These are phyloP conservation scores for Cepaea hortensis DNA, from an alignment of 2,888 invertebrate species.

Conservation along the genomic window DNA sequence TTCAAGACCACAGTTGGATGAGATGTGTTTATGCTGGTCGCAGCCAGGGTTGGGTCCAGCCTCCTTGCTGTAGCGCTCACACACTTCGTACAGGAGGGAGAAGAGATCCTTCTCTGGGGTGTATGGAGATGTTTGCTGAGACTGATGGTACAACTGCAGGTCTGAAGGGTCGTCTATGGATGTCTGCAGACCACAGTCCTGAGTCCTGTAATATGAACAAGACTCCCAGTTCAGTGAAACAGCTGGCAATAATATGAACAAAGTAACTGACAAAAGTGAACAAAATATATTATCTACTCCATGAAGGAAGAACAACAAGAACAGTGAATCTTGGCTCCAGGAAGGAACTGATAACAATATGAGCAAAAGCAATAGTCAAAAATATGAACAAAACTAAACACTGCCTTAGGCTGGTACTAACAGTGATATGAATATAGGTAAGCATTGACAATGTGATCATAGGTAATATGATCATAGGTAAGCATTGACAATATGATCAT, in stretches of 20 bases:
- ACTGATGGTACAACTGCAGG: conserved; percentile 44
- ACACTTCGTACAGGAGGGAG: conserved; percentile 49
- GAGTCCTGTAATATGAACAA: conserved; percentile 52
- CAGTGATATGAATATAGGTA: too few relatives aligned
- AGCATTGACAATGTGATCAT: too few relatives aligned
- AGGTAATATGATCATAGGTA: too few relatives aligned
- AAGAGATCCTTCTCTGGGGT: conserved; percentile 51
- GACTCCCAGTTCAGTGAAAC: background rate
- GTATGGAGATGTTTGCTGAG: conserved; percentile 56
- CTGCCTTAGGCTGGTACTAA: too few relatives aligned
- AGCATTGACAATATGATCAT: too few relatives aligned
- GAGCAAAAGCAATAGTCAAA: too few relatives aligned
- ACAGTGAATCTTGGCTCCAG: too few relatives aligned
- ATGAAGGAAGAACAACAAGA: background rate
- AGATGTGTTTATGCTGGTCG: background rate
- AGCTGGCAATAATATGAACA: background rate
- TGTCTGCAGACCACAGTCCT: conserved; percentile 69
- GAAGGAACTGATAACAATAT: too few relatives aligned
- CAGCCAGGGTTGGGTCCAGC: background rate
- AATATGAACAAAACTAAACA: too few relatives aligned
- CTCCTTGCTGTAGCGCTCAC: conserved; percentile 35
- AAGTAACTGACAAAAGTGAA: background rate
- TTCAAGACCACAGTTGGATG: background rate
- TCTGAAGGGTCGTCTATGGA: conserved; percentile 51
- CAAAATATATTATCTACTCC: background rate